Conservation (phyloP, 2,797 vertebrate genomes). For the Chromobotia macracanthus region DNA sequence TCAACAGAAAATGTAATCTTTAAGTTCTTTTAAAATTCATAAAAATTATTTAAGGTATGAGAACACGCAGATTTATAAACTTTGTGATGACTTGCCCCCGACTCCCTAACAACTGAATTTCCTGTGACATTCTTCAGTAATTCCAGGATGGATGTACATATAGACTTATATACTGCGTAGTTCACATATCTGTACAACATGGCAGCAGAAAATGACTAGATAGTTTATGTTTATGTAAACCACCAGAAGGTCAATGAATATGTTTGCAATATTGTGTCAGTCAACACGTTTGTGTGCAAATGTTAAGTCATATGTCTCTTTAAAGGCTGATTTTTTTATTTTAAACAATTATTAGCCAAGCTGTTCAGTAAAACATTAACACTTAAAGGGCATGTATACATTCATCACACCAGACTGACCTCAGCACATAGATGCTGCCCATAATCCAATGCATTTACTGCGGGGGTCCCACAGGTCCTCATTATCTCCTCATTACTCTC, state of each 20-base stretch:
- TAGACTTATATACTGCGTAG: not conserved
- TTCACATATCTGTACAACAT: not conserved
- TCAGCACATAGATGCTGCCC: conserved; percentile 9
- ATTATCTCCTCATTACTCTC: conserved; percentile 42
- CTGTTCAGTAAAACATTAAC: conserved; percentile 4
- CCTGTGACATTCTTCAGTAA: not conserved
- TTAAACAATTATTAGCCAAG: not conserved
- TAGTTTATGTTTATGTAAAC: conserved; percentile 1
- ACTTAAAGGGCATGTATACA: conserved; percentile 36
- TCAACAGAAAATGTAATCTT: too few relatives aligned
- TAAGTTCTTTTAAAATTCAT: too few relatives aligned
- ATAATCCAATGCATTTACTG: conserved; percentile 25
- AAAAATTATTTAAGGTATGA: too few relatives aligned
- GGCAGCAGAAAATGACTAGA: not conserved
- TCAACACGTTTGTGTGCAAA: not conserved
- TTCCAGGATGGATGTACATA: not conserved
- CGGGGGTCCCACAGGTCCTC: conserved; percentile 10
- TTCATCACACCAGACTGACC: conserved; percentile 29
- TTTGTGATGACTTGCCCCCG: too few relatives aligned
- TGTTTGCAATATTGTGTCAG: conserved; percentile 1
- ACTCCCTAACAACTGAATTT: not conserved
- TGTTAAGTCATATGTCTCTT: conserved; percentile 7
- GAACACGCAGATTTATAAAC: too few relatives aligned
- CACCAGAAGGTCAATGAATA: not conserved
- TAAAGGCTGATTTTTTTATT: not conserved